Base-by-base conservation (phyloP, 1,140 invertebrate genomes). In the Drosophila bipectinata region DNA sequence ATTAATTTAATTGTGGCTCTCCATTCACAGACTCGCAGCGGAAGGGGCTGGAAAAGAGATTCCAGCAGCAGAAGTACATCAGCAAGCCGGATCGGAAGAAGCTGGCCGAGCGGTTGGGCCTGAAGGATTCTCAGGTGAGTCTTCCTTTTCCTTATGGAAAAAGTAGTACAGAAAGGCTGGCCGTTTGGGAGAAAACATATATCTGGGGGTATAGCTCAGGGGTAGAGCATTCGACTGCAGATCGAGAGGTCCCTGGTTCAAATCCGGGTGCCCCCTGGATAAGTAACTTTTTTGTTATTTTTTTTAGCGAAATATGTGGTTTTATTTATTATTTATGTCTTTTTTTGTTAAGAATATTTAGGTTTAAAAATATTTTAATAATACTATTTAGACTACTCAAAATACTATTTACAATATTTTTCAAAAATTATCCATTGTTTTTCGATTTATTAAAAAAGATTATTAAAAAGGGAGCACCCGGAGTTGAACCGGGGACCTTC, bases 21-120 rank as follows among this genome's bases (percentile, higher is more conserved):
- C 37, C 37, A 15, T 97, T 97, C 92, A n/a, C 97, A 51, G 98
- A 98, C 90, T 94, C 98, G 0, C 98, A 99, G 90, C 93, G 98
- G 53, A 97, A 98, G 77, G 98, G 98, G 0, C 93, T 99, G 53
- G 98, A 99, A 92, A 96, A 98, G 77, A 92, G 98, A 79, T 99
- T 99, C 92, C 97, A 98, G 92, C 94, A 98, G n/a, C 98, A 99
- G 92, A 99, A 99, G 92, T 99, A 99, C 92, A 99, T 99, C 85
- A 98, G 97, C 62, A 99, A 99, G 92, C 98, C 98, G 0, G 98
- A 99, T 92, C 94, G 98, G 87, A 97, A 98, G 92, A 98, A 99
- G 90, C 92, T 99, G 28, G 98, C 98, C 0, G 98, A 98, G 91
- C 98, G 98, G 92, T 93, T 99, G 39, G 98, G 98, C 41, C 94